phyloP scores from a whole-genome alignment of 2,113 vertebrate species.

The Eulacestoma nigropectus region DNA sequence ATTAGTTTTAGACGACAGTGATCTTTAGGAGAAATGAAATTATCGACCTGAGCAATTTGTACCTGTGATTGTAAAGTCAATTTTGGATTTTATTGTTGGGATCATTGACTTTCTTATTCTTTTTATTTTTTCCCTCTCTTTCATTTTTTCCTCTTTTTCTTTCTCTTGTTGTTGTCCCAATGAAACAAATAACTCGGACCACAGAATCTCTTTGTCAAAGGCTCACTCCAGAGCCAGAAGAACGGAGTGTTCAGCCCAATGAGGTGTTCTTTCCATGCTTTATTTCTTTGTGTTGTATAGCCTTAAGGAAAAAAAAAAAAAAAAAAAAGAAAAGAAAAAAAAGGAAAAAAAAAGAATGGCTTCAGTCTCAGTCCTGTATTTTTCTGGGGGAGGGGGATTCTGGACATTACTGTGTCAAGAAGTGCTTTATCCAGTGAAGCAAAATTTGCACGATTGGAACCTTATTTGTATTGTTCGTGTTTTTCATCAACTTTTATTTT shows the following conservation, averaged over 20 bases:
- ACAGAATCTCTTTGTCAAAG: constrained; percentile 64
- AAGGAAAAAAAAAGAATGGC: constrained; percentile 67
- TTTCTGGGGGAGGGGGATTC: constrained; percentile 74
- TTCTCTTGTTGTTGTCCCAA: constrained; percentile 6
- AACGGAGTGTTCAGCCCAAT: constrained; percentile 58
- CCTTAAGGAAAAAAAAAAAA: constrained; percentile 72
- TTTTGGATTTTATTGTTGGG: constrained; percentile 85
- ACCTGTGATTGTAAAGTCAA: constrained; percentile 82
- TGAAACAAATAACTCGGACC: constrained; percentile 65
- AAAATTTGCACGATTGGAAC: constrained; percentile 92
- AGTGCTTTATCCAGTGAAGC: constrained; percentile 91
- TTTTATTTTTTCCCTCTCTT: constrained; percentile 24
- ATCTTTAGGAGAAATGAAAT: constrained; percentile 84
- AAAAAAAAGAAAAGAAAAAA: background rate
- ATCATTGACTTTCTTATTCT: constrained; percentile 73
- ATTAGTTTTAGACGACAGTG: constrained; percentile 83
- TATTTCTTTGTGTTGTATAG: constrained; percentile 89
- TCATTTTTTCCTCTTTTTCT: constrained; percentile 56
- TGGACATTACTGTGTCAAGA: constrained; percentile 82
- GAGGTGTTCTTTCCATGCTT: constrained; percentile 77
- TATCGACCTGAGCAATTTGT: constrained; percentile 81
- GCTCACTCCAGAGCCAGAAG: constrained; percentile 60
- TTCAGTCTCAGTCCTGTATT: constrained; percentile 81
- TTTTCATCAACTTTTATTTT: constrained; percentile 69
- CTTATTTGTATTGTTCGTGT: constrained; percentile 81